A percentile compares a stretch with the other conserved stretches of the same genome.
These are phyloP conservation scores for Erythrocercus mccallii DNA, from an alignment of 2,113 vertebrate species.

Conservation along the genomic window DNA sequence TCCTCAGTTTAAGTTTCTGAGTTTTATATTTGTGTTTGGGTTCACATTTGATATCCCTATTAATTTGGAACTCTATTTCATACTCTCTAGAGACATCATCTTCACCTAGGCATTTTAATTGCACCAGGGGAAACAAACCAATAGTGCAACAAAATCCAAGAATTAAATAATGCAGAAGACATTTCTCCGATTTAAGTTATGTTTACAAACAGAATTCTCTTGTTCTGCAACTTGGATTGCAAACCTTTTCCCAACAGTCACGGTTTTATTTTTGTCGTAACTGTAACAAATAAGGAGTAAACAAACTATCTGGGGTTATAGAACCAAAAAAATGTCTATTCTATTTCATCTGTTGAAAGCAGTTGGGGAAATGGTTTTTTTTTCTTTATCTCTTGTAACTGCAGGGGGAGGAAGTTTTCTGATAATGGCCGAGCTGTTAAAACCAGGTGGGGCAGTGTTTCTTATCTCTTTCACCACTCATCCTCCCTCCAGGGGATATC, in stretches of 20 bases:
- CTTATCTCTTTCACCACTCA: no score
- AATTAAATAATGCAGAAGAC: background rate
- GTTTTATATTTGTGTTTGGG: background rate
- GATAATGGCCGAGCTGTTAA: no score
- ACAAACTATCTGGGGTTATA: no score
- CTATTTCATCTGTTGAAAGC: no score
- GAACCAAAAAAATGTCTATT: no score
- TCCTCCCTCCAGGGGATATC: no score
- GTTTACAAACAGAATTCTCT: background rate
- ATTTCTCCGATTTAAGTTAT: background rate
- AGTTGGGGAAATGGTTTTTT: no score
- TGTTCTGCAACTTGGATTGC: background rate
- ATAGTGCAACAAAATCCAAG: background rate
- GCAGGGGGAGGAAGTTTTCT: no score
- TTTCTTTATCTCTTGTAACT: no score
- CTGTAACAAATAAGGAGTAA: background rate
- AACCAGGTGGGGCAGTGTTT: no score
- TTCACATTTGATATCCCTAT: background rate
- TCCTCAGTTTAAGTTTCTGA: background rate
- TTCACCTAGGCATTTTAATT: background rate
- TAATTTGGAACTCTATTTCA: background rate
- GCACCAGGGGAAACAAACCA: background rate
- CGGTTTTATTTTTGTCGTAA: background rate
- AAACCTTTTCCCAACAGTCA: background rate
- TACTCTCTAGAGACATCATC: background rate